Conservation (phyloP, 2,797 vertebrate species). For the Gephyroberyx darwinii region DNA sequence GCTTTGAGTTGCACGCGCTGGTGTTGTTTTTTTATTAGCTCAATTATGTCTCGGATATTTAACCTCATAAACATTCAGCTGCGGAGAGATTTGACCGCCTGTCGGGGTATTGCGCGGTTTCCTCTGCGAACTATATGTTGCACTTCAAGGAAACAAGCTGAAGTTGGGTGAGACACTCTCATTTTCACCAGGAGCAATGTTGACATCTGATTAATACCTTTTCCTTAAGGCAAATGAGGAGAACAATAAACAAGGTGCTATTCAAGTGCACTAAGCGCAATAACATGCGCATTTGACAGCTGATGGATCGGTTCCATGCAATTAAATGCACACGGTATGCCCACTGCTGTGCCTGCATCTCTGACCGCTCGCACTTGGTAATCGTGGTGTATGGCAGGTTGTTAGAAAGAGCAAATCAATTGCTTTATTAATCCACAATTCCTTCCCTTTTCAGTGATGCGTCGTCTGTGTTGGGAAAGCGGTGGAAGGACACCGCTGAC, state of each 20-base stretch:
- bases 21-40: neutral
- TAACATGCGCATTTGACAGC: no score
- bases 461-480: slow-evolving; percentile 70
- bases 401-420: no score
- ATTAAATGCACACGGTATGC: neutral
- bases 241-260: neutral
- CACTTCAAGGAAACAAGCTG: slow-evolving; percentile 54
- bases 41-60: slow-evolving; percentile 74
- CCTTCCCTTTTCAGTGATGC: slow-evolving; percentile 44
- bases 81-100: slow-evolving; percentile 51
- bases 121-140: slow-evolving; percentile 67
- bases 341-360: no score
- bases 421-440: neutral
- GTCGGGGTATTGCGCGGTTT: slow-evolving; percentile 14
- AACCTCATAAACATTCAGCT: slow-evolving; percentile 47
- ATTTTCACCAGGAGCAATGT: neutral
- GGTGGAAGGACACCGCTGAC: slow-evolving; percentile 91
- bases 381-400: neutral
- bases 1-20: slow-evolving; percentile 8
- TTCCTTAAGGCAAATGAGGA: neutral
- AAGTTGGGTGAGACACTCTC: slow-evolving; percentile 57
- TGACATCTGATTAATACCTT: no score
- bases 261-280: no score
- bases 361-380: no score
- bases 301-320: neutral